A percentile compares a stretch with the other conserved stretches of the same genome.
Conservation (phyloP, 1,140 invertebrate species). For the Solen grandis region DNA sequence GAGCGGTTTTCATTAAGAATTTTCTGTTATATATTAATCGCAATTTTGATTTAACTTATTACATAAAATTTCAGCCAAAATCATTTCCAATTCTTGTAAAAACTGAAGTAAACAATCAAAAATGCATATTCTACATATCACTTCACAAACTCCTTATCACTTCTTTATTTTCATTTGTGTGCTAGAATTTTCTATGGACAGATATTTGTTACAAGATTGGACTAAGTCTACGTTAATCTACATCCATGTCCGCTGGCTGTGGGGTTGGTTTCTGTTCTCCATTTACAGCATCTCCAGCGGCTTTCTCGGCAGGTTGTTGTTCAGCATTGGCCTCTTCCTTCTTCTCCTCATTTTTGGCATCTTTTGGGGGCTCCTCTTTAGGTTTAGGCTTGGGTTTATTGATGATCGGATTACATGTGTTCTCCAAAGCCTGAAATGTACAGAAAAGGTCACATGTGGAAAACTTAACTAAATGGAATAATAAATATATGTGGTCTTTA, state of each 20-base stretch:
- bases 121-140: too few relatives aligned
- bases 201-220: too few relatives aligned
- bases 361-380: conserved; percentile 85
- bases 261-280: conserved; percentile 19
- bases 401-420: conserved; percentile 87
- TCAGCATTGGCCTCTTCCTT: conserved; percentile 49
- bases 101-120: too few relatives aligned
- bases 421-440: conserved; percentile 85
- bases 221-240: conserved; percentile 75
- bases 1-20: too few relatives aligned
- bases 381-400: conserved; percentile 95
- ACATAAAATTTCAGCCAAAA: too few relatives aligned
- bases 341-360: conserved; percentile 73
- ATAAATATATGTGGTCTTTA: background rate
- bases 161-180: too few relatives aligned
- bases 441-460: too few relatives aligned
- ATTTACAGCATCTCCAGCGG: conserved; percentile 38
- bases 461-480: background rate
- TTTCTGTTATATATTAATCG: too few relatives aligned
- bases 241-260: conserved; percentile 68
- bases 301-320: conserved; percentile 5
- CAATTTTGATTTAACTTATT: too few relatives aligned
- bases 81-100: too few relatives aligned
- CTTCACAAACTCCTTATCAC: too few relatives aligned
- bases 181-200: too few relatives aligned